Evolutionary conservation across 2,113 vertebrate genomes (phyloP), one percentile per base, ranked within the genome.

Genomic region (Ciconia maguari): DNA sequence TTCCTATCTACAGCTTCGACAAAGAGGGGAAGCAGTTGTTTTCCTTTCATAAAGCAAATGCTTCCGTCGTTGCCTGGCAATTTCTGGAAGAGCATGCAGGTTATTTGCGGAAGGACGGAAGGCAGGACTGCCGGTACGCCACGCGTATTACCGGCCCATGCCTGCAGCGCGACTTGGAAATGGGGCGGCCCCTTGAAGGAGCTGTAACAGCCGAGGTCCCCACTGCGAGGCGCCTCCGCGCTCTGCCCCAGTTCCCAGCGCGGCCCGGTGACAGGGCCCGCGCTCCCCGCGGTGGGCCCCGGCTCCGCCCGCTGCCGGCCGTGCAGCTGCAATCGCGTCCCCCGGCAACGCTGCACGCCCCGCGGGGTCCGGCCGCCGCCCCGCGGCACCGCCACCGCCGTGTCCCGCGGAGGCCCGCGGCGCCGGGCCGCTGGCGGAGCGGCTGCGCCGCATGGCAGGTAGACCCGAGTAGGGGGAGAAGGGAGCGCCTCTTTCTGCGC

Each of bases 201-300:
- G 34, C 41, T 5, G 13, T 1, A 4, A 15, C 10, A 12, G 13
- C 48, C 22, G 6, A 15, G 2, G 6, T 0, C 42, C 2, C 11
- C 25, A 7, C 55, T 7, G 19, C 41, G 8, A 10, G 34, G 13
- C 42, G 55, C 42, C 34, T 6, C 52, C 29, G 27, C 20, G 38
- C 13, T 19, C 24, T 3, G 38, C 22, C 48, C 14, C 54, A 8
- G 22, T 21, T 7, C 52, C 11, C 14, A 8, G 12, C 27, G 7
- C 65, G 15, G 29, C 29, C 8, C 17, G 11, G 16, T 7, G 12
- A 25, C 25, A 9, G 15, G 20, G 14, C 26, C 26, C 27, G 11
- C 13, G 27, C n/a, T 6, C 14, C 16, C 46, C 16, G 24, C 25
- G 5, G 17, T 3, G 16, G 4, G 10, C 48, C 12, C 36, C 1